Conservation (phyloP, 2,113 vertebrate species). For the Psittacula cyanocephala region DNA sequence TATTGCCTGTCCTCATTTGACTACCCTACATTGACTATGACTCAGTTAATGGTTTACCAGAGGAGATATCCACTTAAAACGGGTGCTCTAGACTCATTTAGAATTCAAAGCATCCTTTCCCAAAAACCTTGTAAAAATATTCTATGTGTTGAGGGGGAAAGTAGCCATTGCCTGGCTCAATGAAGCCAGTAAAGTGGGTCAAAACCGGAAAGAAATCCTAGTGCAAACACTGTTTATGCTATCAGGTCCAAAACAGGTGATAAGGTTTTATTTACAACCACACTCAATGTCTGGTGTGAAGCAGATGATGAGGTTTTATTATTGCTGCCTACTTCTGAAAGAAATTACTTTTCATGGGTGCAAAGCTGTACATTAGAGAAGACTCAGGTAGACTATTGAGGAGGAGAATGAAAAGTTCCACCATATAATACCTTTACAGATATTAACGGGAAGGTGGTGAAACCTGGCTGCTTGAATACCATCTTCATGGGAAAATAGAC, state of each 20-base stretch:
- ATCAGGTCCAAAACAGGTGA: not conserved
- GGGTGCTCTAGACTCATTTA: not conserved
- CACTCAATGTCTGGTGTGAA: not conserved
- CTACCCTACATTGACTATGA: not conserved
- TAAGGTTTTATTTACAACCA: slow-evolving; percentile 49
- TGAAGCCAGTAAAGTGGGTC: not conserved
- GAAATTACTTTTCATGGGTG: not conserved
- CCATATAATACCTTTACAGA: not conserved
- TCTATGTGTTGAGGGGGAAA: not conserved
- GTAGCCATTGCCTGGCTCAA: not conserved
- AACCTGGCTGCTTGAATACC: not conserved
- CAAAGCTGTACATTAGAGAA: not conserved
- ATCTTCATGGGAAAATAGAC: not conserved
- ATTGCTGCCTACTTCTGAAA: slow-evolving; percentile 13
- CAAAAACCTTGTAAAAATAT: not conserved
- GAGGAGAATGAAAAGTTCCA: not conserved
- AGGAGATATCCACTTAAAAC: not conserved
- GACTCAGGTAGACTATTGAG: not conserved
- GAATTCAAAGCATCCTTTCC: not conserved
- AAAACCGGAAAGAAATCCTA: not conserved
- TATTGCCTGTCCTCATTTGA: slow-evolving; percentile 14
- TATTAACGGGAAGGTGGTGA: not conserved
- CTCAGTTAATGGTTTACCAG: slow-evolving; percentile 10
- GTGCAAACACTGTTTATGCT: not conserved
- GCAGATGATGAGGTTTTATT: slow-evolving; percentile 41